Base-by-base conservation (phyloP, 2,113 vertebrate species). In the Carollia perspicillata region DNA sequence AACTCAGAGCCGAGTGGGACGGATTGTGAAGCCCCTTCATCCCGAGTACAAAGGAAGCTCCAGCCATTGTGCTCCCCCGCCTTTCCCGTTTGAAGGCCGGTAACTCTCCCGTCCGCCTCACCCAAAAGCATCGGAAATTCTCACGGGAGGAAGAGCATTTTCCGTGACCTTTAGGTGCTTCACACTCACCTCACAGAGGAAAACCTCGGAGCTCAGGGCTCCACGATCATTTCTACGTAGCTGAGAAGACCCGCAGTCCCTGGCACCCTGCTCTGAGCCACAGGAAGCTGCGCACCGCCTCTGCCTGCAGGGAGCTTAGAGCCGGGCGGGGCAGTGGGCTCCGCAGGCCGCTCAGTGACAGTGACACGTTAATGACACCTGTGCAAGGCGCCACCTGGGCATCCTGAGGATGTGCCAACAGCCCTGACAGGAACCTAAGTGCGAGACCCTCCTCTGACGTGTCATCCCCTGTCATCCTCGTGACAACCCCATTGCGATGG, bases 361-460 rank as follows among this genome's bases (percentile, higher is more conserved):
- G 49, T 12, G 33, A 33, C 49, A 0, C 23, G 3, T 17, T 18
- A 66, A 22, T 16, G 72, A 40, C 0, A 1, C 37, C 2, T 3
- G 9, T 22, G 33, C 11, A 33, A 55, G 88, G 47, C 47, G 2
- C 63, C 30, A 7, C 16, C 13, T 18, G 3, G 58, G 49, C 14
- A 8, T 16, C 75, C 55, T 33, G 0, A 28, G n/a, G 28, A 8
- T 47, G 2, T 26, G 0, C 47, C 1, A 3, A 5, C 9, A 0
- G 74, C 63, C 3, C 14, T 0, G 8, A 5, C 17, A 1, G 51
- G 51, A 8, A 0, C 20, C n/a, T 1, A 33, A 26, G 3, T 33
- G 6, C 49, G 51, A 3, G 84, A 3, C 0, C 0, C 79, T 60
- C 0, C 58, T 53, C 37, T 14, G 7, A 0, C 20, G 26, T 5